Evolutionary conservation across 2,113 vertebrate species (phyloP), one percentile per base, ranked within the genome.

Genomic region (Turnix velox): DNA sequence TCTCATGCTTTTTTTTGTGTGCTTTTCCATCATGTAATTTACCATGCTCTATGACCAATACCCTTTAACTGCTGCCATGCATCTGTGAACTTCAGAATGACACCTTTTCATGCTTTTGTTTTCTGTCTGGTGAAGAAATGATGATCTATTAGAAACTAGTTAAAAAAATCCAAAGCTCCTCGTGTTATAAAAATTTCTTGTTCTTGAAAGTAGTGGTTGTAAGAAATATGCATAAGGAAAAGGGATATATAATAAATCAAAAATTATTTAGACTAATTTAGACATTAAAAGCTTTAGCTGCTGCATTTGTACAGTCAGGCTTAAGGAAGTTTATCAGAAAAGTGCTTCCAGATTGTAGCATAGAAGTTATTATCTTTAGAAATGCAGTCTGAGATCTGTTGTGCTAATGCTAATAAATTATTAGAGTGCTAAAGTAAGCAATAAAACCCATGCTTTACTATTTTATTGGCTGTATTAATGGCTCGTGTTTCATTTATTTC

Each of bases 341-440:
- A 82, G 12, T 49, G 17, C 51, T 88, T 93, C 52, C 74, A 88
- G 81, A 85, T 20, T 76, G 23, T 49, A 81, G 35, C 58, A 30
- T 68, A 83, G 86, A 83, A 92, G 63, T 91, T 96, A 54, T 63
- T 78, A 4, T 78, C 46, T 72, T 94, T 92, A 93, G 78, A 94
- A 96, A 84, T 52, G 43, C 33, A 88, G 10, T 37, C 46, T 90
- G 55, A 88, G 76, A 74, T 73, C 39, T 73, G 74, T 58, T 69
- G 35, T 73, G 43, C 84, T 95, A 94, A 93, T 90, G 13, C 35
- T 71, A 28, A 5, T 65, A 84, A 95, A 63, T 81, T 66, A 66
- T 69, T 59, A 84, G 59, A 90, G 37, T 18, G 17, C 35, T 92
- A 92, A 81, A 5, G 65, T 85, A 87, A 84, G 31, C 30, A 71